These are phyloP conservation scores for Dendrocincla fuliginosa DNA, from an alignment of 2,797 vertebrate species.

Conservation along the genomic window DNA sequence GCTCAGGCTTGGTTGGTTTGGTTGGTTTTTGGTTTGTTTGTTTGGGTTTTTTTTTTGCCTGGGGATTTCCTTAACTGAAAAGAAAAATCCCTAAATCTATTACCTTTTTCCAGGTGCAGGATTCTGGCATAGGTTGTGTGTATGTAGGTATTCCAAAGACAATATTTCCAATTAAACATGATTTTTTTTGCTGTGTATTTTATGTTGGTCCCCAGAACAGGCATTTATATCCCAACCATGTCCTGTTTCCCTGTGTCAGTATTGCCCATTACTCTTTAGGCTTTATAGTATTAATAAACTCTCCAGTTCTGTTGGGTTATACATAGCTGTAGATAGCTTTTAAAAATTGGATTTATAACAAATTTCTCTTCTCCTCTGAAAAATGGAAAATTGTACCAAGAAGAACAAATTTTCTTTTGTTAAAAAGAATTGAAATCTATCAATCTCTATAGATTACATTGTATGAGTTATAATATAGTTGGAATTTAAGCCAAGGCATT, in stretches of 20 bases:
- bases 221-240: not conserved
- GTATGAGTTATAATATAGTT: not conserved
- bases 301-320: not conserved
- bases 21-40: not conserved
- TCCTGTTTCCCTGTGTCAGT: not conserved
- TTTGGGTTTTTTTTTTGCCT: not conserved
- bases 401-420: not conserved
- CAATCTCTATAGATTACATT: not conserved
- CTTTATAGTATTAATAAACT: not conserved
- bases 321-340: not conserved
- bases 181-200: not conserved
- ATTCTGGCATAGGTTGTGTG: not conserved
- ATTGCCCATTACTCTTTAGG: not conserved
- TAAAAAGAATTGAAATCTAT: not conserved
- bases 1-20: not conserved
- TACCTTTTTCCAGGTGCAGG: not conserved
- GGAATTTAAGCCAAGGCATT: not conserved
- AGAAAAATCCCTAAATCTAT: not conserved
- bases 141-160: not conserved
- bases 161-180: not conserved
- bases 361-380: not conserved
- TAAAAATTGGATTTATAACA: not conserved
- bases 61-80: constrained; percentile 13
- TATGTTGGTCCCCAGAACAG: not conserved
- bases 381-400: not conserved